Conservation (phyloP, 2,888 invertebrate genomes). For the Bugula neritina region DNA sequence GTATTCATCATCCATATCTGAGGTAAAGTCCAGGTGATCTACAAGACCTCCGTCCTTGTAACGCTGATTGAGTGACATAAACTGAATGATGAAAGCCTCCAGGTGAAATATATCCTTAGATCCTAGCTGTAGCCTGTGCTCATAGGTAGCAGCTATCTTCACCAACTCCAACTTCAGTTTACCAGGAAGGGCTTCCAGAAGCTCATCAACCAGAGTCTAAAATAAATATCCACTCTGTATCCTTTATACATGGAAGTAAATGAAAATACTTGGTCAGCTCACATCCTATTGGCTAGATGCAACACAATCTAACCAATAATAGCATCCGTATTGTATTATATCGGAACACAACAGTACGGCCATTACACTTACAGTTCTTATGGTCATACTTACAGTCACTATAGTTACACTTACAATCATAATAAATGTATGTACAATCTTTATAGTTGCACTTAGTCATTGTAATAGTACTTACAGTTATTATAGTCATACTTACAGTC, state of each 20-base stretch:
- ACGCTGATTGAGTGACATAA: slow-evolving; percentile 88
- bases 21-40: slow-evolving; percentile 32
- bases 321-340: too few species aligned
- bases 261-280: too few species aligned
- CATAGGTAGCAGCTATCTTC: slow-evolving; percentile 78
- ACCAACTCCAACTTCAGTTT: slow-evolving; percentile 79
- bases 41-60: slow-evolving; percentile 66
- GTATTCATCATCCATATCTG: slow-evolving; percentile 22
- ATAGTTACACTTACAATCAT: slow-evolving; percentile 38
- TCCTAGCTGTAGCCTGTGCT: slow-evolving; percentile 83
- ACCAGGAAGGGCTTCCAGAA: slow-evolving; percentile 83
- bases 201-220: slow-evolving; percentile 70
- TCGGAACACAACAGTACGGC: too few species aligned
- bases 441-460: slow-evolving; percentile 37
- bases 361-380: background rate
- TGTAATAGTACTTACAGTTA: slow-evolving; percentile 62
- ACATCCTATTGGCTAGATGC: too few species aligned
- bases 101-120: slow-evolving; percentile 92
- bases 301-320: too few species aligned
- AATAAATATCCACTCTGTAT: too few species aligned
- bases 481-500: slow-evolving; percentile 62
- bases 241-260: too few species aligned
- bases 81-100: slow-evolving; percentile 92
- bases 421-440: slow-evolving; percentile 62
- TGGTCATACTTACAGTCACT: background rate